Evolutionary conservation across 1,140 invertebrate species (phyloP).

Genomic region (Zaprionus africanus): DNA sequence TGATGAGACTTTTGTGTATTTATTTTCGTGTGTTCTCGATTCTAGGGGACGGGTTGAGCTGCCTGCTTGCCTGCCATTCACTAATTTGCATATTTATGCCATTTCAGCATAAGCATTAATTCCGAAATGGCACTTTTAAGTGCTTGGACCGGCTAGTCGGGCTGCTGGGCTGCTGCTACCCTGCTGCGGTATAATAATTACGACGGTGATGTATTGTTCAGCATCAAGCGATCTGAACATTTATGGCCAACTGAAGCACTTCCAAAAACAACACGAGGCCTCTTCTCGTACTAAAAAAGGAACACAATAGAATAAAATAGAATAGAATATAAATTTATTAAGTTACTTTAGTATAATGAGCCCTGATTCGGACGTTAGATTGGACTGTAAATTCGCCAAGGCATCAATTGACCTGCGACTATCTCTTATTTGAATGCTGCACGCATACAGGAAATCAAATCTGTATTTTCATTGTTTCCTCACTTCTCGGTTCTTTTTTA

Average conservation of each 20-base stretch:
- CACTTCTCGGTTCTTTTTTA: not conserved
- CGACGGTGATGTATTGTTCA: conserved; percentile 70
- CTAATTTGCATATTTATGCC: conserved; percentile 80
- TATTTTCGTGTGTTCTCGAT: conserved; percentile 48
- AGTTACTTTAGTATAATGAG: conserved; percentile 36
- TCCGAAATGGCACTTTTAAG: conserved; percentile 82
- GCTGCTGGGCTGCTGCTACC: conserved; percentile 62
- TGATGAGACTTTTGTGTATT: conserved; percentile 45
- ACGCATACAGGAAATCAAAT: conserved; percentile 74
- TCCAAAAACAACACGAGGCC: not conserved
- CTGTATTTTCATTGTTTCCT: conserved; percentile 48
- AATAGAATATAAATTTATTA: conserved; percentile 20
- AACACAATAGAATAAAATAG: conserved; percentile 11
- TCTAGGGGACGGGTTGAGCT: conserved; percentile 57
- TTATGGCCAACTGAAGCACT: conserved; percentile 56
- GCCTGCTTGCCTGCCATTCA: conserved; percentile 59
- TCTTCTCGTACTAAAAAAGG: not conserved
- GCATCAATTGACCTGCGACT: conserved; percentile 53
- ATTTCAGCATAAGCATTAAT: conserved; percentile 74
- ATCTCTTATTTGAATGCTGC: conserved; percentile 51
- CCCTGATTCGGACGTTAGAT: conserved; percentile 37
- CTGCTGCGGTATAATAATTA: conserved; percentile 51
- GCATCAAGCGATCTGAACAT: conserved; percentile 51
- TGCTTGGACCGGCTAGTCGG: conserved; percentile 69
- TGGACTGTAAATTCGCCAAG: conserved; percentile 65